Percentiles rank a stretch among this genome's conserved stretches.
These are phyloP conservation scores for Polylopha cassiicola DNA, from an alignment of 2,888 invertebrate species.

Conservation along the genomic window DNA sequence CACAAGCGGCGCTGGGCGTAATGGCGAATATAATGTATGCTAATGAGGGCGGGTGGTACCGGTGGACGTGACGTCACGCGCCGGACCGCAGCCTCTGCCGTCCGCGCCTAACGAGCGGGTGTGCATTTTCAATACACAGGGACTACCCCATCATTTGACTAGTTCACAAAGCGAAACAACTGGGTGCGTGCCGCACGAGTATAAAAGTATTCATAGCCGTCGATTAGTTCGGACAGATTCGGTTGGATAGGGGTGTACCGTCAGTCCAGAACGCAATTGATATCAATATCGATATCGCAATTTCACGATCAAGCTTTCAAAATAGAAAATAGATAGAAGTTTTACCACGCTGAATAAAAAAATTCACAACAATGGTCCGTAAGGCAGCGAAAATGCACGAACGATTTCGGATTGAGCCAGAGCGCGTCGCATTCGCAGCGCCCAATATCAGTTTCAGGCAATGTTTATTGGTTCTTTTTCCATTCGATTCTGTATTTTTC, in stretches of 20 bases:
- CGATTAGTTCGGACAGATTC: slow-evolving; percentile 16
- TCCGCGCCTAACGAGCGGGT: slow-evolving; percentile 64
- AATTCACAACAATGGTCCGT: slow-evolving; percentile 58
- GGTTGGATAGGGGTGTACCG: slow-evolving; percentile 4
- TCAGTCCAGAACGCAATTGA: too few relatives aligned
- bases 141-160: slow-evolving; percentile 31
- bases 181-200: slow-evolving; percentile 7
- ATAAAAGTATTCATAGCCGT: slow-evolving; percentile 11
- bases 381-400: slow-evolving; percentile 44
- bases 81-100: slow-evolving; percentile 62
- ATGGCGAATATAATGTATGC: slow-evolving; percentile 74
- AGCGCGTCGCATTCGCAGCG: slow-evolving; percentile 37
- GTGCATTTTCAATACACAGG: slow-evolving; percentile 64
- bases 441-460: slow-evolving; percentile 53
- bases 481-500: slow-evolving; percentile 21
- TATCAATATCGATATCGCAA: slow-evolving; percentile 52
- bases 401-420: slow-evolving; percentile 26
- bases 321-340: too few relatives aligned
- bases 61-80: slow-evolving; percentile 71
- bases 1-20: slow-evolving; percentile 60
- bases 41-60: slow-evolving; percentile 66
- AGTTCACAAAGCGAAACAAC: slow-evolving; percentile 21
- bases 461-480: slow-evolving; percentile 25
- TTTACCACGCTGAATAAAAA: too few relatives aligned
- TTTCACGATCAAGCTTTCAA: too few relatives aligned